These are phyloP conservation scores for Remorina albescens DNA, from an alignment of 2,797 vertebrate species.

Conservation along the genomic window DNA sequence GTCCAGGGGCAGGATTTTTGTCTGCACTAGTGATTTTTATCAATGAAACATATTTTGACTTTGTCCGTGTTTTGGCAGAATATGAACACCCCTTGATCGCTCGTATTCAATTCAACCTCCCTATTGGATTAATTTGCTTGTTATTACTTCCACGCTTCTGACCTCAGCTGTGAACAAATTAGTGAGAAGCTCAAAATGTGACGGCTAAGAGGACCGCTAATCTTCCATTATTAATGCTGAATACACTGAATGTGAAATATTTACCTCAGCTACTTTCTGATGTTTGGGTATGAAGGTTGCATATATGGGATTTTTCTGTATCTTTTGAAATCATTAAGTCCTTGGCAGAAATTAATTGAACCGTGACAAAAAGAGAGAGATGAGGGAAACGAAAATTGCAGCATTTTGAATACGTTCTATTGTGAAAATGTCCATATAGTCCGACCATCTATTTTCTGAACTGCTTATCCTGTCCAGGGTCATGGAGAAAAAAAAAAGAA, in stretches of 20 bases:
- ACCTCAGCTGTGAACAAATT: slow-evolving; percentile 61
- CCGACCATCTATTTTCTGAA: not conserved
- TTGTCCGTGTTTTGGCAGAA: slow-evolving; percentile 31
- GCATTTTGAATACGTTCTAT: not conserved
- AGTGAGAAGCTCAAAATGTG: slow-evolving; percentile 56
- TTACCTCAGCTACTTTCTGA: slow-evolving; percentile 13
- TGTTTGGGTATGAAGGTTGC: not conserved
- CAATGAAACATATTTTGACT: slow-evolving; percentile 8
- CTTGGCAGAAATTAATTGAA: not conserved
- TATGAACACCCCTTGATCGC: slow-evolving; percentile 21
- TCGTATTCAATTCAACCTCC: slow-evolving; percentile 30
- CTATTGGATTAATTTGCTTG: slow-evolving; percentile 58
- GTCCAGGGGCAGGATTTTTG: slow-evolving; percentile 36
- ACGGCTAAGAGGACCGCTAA: slow-evolving; percentile 62
- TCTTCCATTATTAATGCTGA: slow-evolving; percentile 63
- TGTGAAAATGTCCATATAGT: not conserved
- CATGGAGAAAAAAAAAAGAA: not conserved
- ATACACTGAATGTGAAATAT: slow-evolving; percentile 50
- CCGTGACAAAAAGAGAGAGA: not conserved
- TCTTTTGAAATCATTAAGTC: not conserved
- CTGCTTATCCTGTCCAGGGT: not conserved
- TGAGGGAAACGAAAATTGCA: not conserved
- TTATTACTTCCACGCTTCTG: slow-evolving; percentile 54
- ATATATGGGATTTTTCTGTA: not conserved
- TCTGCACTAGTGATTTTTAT: slow-evolving; percentile 56